Evolutionary conservation across 2,797 vertebrate genomes (phyloP), one percentile per base, ranked within the genome.

Genomic region (Amblyraja radiata): DNA sequence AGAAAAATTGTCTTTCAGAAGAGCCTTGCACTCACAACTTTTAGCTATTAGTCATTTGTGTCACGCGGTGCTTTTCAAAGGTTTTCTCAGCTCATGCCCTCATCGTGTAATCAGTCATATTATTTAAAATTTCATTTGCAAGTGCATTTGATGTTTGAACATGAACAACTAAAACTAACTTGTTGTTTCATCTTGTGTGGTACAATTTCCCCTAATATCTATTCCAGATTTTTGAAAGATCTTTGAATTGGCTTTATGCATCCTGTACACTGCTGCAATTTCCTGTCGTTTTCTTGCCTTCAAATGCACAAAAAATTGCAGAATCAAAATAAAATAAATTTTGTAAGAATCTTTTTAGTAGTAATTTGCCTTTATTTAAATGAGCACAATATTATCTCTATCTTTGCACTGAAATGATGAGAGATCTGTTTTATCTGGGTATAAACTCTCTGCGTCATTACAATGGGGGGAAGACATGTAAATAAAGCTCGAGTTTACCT

Each of bases 1-100:
- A 91, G 71, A 76, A 58, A 92, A 74, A 92, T 73, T 46, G 90
- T 76, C 36, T 73, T 92, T 36, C 90, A 92, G 39, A 58, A 92
- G 25, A 54, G 71, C 14, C 23, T 54, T n/a, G 46, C 46, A 76
- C 90, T 91, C 23, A 14, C 23, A 46, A 74, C 76, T 71, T 76
- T 92, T 92, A 88, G 36, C 90, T 54, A 92, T 74, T 76, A 76
- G 36, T 76, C 36, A 74, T 28, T 74, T 54, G 71, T 91, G 23
- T 74, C n/a, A 91, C n/a, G 10, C 9, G 65, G 32, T 54, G 68
- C 14, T 36, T 68, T 68, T 90, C n/a, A 90, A 65, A 90, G 63
- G 63, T 68, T 39, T 14, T 10, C 32, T 11, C n/a, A 32, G 32
- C 32, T 91, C 23, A 23, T 36, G 18, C 8, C 2, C 68, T 46